Base-by-base conservation (phyloP, 35 echinoderm and acorn worm species). In the Apostichopus parvimensis region DNA sequence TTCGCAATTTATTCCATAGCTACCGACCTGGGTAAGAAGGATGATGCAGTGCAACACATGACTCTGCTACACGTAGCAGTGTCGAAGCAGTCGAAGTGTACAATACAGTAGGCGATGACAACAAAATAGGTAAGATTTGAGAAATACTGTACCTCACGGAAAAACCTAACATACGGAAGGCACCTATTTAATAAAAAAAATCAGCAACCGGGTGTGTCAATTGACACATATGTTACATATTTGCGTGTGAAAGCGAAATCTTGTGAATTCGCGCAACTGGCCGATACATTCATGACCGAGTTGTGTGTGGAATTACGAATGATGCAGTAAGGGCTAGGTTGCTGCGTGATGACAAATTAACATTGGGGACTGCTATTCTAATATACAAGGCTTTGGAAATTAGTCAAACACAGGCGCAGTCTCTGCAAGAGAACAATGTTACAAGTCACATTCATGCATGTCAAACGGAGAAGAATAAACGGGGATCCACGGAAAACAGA, bases 211-310 rank as follows among this genome's bases (percentile, higher is more conserved):
- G 24, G 24, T 25, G 24, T 25, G 24, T 25, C 24, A 25, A 25
- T 25, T 25, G 24, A 25, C 24, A 25, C 24, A 25, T 78, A 22
- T 8, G 5, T 26, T 22, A 45, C 77, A 24, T 10, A 78, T 25
- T 25, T 25, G 24, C 24, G 24, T 25, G 24, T 25, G 24, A 22
- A 23, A n/a, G 75, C 73, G 79, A 78, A 91, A 78, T 64, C 11
- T 1, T 91, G 76, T 61, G n/a, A 91, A 20, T 91, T 90, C 10
- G 88, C 25, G 21, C 21, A 90, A 13, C 13, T 57, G 57, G 6
- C 6, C 10, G 57, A 10, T 59, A 8, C 6, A 59, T 59, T 59
- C 57, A 10, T 4, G 4, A 78, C 13, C 24, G 73, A 8, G 75
- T 90, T 18, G 73, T 90, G 6, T 17, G 53, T 53, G 73, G 45